Evolutionary conservation across 2,888 invertebrate genomes (phyloP).

Genomic region (Ypsolopha sequella): DNA sequence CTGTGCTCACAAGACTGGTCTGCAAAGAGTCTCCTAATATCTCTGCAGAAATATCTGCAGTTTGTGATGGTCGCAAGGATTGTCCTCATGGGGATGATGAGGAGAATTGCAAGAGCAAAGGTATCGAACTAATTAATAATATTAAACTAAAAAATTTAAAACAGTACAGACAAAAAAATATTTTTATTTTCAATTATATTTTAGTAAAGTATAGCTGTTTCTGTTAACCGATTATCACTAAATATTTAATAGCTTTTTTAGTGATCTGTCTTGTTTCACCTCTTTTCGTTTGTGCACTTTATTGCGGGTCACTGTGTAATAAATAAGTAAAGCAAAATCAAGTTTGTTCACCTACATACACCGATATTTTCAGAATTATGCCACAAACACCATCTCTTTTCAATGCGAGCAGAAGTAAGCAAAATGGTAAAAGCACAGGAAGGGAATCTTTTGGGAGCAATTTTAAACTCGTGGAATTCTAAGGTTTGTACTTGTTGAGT

Average conservation of each 20-base stretch:
- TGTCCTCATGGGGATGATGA: conserved; percentile 46
- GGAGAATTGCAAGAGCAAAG: conserved; percentile 26
- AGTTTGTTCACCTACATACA: background rate
- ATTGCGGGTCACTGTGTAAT: too few relatives aligned
- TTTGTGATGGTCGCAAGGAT: conserved; percentile 39
- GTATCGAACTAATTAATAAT: conserved; percentile 13
- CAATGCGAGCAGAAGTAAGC: conserved; percentile 27
- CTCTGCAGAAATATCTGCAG: conserved; percentile 17
- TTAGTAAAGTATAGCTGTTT: background rate
- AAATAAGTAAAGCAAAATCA: background rate
- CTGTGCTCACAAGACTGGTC: conserved; percentile 27
- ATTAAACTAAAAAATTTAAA: conserved; percentile 1
- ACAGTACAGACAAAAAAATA: background rate
- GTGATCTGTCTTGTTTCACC: too few relatives aligned
- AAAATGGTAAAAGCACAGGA: conserved; percentile 21
- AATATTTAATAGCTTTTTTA: too few relatives aligned
- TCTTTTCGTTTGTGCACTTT: too few relatives aligned
- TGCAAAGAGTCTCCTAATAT: conserved; percentile 20
- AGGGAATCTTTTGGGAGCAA: conserved; percentile 29
- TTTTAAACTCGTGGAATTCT: conserved; percentile 29
- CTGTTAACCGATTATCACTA: background rate
- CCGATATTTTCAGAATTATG: conserved; percentile 25
- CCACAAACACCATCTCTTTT: conserved; percentile 32
- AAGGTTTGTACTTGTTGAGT: conserved; percentile 24
- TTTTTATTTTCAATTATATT: background rate